These are phyloP conservation scores for Subanguina moxae DNA, from an alignment of 1,140 invertebrate species.

Conservation along the genomic window DNA sequence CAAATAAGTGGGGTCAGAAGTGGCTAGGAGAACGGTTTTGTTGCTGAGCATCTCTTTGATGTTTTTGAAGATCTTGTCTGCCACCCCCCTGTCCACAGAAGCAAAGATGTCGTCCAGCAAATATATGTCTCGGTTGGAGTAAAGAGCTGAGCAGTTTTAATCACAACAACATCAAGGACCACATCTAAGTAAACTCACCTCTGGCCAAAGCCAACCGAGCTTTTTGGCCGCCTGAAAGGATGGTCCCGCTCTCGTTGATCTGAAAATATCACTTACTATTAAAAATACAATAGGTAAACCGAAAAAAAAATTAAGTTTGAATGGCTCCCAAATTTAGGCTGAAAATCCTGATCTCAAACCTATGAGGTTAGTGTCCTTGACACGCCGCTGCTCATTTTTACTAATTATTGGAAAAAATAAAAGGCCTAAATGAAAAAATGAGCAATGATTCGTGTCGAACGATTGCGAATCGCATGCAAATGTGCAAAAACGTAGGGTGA, in stretches of 20 bases:
- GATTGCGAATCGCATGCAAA: too few relatives aligned
- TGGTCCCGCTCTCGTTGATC: conserved; percentile 66
- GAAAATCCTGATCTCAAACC: too few relatives aligned
- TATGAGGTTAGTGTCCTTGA: too few relatives aligned
- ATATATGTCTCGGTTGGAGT: conserved; percentile 67
- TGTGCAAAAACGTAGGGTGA: too few relatives aligned
- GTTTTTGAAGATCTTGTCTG: conserved; percentile 67
- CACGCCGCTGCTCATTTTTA: too few relatives aligned
- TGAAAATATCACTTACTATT: conserved; percentile 61
- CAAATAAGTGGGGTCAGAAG: conserved; percentile 59
- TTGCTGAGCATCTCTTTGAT: conserved; percentile 59
- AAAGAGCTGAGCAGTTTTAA: conserved; percentile 35
- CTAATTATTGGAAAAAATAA: too few relatives aligned
- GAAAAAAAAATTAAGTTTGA: conserved; percentile 11
- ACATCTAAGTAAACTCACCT: not conserved
- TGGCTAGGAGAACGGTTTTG: conserved; percentile 55
- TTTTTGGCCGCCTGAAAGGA: conserved; percentile 74
- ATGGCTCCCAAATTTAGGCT: conserved; percentile 3
- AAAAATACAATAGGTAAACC: conserved; percentile 8
- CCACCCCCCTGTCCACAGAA: conserved; percentile 64
- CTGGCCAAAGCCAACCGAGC: conserved; percentile 75
- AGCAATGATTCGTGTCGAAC: too few relatives aligned
- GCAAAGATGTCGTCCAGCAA: conserved; percentile 71
- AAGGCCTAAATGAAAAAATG: too few relatives aligned
- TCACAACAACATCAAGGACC: not conserved